phyloP scores from a whole-genome alignment of 2,888 invertebrate genomes.

The Agrenia bidenticulata region DNA sequence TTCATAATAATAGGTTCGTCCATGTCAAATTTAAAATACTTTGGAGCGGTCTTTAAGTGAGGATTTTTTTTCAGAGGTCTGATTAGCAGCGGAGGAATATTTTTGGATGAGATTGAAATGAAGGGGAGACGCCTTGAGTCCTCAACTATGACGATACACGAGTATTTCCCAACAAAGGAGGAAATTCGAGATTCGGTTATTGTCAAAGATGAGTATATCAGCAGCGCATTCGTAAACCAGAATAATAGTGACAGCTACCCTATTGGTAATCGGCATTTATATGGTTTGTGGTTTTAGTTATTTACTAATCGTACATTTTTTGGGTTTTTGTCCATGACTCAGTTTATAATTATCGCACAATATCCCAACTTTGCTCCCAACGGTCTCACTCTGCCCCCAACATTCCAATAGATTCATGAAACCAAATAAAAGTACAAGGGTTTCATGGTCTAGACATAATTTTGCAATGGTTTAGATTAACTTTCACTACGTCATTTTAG shows the following conservation, averaged over 20 bases:
- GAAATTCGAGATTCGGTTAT: conserved; percentile 51
- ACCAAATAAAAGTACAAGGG: no score
- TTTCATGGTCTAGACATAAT: no score
- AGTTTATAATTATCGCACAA: conserved; percentile 6
- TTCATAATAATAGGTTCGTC: conserved; percentile 2
- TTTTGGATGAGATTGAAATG: background rate
- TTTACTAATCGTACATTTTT: no score
- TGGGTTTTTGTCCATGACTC: no score
- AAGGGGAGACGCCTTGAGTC: background rate
- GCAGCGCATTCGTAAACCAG: conserved; percentile 3
- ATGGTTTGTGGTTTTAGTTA: no score
- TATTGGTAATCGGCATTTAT: no score
- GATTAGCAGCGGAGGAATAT: background rate
- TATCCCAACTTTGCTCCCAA: conserved; percentile 1
- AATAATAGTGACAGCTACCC: no score
- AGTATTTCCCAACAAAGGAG: conserved; percentile 10
- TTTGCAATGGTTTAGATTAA: no score
- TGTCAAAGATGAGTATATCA: conserved; percentile 50
- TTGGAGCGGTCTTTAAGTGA: no score
- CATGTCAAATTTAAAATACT: background rate
- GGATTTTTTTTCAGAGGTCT: background rate
- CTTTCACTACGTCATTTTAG: no score
- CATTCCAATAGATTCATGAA: no score
- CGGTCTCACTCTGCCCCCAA: conserved; percentile 26
- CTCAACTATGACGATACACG: conserved; percentile 1